phyloP scores from a whole-genome alignment of 2,888 invertebrate species.

The Tipula helvola region DNA sequence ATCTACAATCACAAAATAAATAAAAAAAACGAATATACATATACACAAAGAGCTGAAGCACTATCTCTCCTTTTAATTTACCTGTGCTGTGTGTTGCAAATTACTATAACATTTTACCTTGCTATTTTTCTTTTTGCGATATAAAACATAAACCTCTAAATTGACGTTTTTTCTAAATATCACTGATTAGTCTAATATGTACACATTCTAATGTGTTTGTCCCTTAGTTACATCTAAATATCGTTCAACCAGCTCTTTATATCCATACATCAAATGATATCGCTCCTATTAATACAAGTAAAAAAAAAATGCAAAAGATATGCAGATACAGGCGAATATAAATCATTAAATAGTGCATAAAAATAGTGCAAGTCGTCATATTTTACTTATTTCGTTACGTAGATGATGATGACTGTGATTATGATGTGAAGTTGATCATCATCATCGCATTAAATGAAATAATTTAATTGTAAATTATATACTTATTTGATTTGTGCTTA shows the following conservation, averaged over 20 bases:
- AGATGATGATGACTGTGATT: neutral
- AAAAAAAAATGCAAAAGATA: neutral
- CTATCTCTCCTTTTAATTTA: neutral
- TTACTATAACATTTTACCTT: neutral
- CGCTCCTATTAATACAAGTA: neutral
- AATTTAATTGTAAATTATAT: neutral
- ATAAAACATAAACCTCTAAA: neutral
- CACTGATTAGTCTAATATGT: neutral
- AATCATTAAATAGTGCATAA: neutral
- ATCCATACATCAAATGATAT: neutral
- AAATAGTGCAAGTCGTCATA: neutral
- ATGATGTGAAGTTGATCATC: neutral
- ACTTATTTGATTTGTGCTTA: neutral
- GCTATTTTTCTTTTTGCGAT: neutral
- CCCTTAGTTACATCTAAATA: neutral
- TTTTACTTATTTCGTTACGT: neutral
- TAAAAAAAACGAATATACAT: neutral
- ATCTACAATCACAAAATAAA: neutral
- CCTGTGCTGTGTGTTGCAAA: neutral
- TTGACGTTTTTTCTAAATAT: neutral
- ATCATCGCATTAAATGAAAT: neutral
- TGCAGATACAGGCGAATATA: neutral
- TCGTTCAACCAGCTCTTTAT: neutral
- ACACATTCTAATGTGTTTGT: too few species aligned
- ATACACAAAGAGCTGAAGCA: neutral